phyloP scores from a whole-genome alignment of 2,888 invertebrate genomes.

The Brachyptera risi region DNA sequence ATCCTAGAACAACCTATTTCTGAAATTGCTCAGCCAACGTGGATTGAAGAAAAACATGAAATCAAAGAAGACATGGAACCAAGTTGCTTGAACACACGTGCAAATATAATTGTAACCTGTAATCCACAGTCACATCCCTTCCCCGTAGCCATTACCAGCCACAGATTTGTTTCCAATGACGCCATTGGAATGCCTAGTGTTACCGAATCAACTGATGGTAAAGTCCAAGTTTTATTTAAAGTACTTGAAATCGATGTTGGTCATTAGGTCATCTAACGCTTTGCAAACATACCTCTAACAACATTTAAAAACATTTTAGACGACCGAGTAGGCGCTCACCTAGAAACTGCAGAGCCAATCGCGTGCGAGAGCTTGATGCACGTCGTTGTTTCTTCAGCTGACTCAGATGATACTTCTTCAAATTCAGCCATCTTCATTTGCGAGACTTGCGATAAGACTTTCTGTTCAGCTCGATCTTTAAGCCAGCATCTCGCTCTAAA shows the following conservation, averaged over 20 bases:
- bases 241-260: no score
- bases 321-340: no score
- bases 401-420: not conserved
- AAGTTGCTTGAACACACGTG: not conserved
- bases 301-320: no score
- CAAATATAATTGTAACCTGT: conserved; percentile 28
- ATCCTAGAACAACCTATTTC: not conserved
- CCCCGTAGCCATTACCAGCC: conserved; percentile 19
- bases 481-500: conserved; percentile 23
- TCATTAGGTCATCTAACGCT: no score
- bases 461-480: conserved; percentile 13
- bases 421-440: conserved; percentile 19
- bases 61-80: not conserved
- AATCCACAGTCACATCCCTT: conserved; percentile 20
- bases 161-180: conserved; percentile 17
- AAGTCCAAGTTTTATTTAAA: no score
- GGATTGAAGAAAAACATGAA: conserved; percentile 17
- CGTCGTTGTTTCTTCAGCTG: conserved; percentile 21
- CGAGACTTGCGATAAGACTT: conserved; percentile 28
- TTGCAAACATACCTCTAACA: no score
- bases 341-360: not conserved
- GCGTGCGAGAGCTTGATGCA: conserved; percentile 21
- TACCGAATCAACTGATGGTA: no score
- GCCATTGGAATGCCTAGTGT: no score
- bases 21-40: not conserved